These are phyloP conservation scores for Battus philenor DNA, from an alignment of 1,140 invertebrate genomes.

Conservation along the genomic window DNA sequence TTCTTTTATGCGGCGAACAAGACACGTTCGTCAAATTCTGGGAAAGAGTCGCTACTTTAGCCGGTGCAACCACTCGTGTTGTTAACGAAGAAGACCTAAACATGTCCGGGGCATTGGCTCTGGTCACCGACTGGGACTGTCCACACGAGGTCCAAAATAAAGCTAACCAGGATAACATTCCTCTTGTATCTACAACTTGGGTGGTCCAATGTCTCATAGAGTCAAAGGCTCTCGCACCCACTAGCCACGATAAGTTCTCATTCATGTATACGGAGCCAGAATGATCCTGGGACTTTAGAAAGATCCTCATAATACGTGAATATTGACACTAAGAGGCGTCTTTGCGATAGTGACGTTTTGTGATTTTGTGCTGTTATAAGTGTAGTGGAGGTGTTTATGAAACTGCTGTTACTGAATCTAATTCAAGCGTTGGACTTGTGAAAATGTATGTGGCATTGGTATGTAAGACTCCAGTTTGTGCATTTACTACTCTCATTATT, in stretches of 20 bases:
- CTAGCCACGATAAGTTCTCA: conserved; percentile 70
- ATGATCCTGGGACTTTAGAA: conserved; percentile 70
- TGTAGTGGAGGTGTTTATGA: no score
- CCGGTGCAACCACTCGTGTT: conserved; percentile 73
- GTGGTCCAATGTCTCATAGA: conserved; percentile 78
- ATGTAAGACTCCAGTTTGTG: no score
- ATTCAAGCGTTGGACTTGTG: no score
- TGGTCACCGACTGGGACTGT: conserved; percentile 76
- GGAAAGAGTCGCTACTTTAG: conserved; percentile 76
- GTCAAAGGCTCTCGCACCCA: conserved; percentile 68
- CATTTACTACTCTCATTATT: no score
- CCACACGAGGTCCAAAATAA: conserved; percentile 75
- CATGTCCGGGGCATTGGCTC: conserved; percentile 64
- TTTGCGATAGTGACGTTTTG: conserved; percentile 21
- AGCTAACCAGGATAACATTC: conserved; percentile 73
- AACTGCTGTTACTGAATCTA: no score
- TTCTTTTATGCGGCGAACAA: conserved; percentile 68
- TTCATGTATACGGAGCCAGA: conserved; percentile 70
- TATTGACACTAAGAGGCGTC: conserved; percentile 52
- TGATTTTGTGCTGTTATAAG: no score
- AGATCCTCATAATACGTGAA: conserved; percentile 69
- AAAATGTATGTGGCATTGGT: no score
- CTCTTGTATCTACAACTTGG: conserved; percentile 78
- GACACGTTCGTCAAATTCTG: conserved; percentile 76
- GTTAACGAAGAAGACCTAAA: conserved; percentile 69